phyloP scores from a whole-genome alignment of 35 echinoderm and acorn worm genomes.

The Ptychodera flava region DNA sequence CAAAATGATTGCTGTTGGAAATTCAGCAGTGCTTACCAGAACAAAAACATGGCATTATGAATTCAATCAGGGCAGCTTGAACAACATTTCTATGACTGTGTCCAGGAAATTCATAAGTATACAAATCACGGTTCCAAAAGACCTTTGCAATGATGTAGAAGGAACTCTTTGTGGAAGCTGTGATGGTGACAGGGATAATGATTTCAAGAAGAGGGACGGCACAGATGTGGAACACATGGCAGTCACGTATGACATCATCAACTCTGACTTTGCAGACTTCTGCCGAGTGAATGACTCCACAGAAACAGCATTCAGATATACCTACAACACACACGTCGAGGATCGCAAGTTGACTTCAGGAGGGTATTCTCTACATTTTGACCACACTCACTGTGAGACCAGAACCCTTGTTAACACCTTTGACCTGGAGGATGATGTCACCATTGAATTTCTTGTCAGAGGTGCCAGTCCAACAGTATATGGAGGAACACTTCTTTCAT shows the following conservation, averaged over 20 bases:
- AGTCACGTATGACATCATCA: conserved; percentile 46
- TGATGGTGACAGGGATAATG: conserved; percentile 34
- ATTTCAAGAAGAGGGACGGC: conserved; percentile 18
- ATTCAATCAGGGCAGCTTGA: conserved; percentile 13
- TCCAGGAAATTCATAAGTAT: conserved; percentile 41
- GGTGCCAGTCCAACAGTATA: not conserved
- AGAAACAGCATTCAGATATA: conserved; percentile 40
- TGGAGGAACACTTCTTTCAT: conserved; percentile 45
- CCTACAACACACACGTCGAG: conserved; percentile 26
- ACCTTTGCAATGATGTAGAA: conserved; percentile 10
- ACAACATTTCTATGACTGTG: conserved; percentile 27
- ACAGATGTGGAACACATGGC: conserved; percentile 8
- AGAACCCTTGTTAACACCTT: conserved; percentile 36
- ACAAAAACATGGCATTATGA: conserved; percentile 25
- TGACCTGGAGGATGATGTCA: conserved; percentile 23
- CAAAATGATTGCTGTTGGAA: conserved; percentile 21
- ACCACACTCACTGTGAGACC: conserved; percentile 51
- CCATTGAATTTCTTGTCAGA: conserved; percentile 60
- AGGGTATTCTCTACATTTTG: conserved; percentile 54
- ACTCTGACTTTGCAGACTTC: conserved; percentile 52
- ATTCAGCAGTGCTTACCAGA: conserved; percentile 21
- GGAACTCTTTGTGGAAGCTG: conserved; percentile 62
- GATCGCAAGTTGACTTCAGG: conserved; percentile 29
- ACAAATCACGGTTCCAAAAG: conserved; percentile 19
- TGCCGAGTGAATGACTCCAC: conserved; percentile 22